phyloP scores from a whole-genome alignment of 2,113 vertebrate species.

The Eptatretus burgeri region DNA sequence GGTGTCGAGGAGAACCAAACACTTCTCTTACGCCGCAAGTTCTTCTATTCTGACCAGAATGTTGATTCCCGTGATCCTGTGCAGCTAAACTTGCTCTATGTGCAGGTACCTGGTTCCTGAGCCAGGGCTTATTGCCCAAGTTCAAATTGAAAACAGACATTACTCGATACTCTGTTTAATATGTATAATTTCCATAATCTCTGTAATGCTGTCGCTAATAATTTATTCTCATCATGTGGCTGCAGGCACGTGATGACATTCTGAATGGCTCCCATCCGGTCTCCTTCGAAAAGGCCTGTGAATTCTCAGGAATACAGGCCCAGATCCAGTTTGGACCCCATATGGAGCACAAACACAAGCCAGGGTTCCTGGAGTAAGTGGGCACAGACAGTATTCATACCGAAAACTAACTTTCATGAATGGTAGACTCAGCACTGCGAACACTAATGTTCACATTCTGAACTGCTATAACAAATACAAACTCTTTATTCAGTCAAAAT shows the following conservation, averaged over 20 bases:
- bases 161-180: too few relatives aligned
- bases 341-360: slow-evolving; percentile 88
- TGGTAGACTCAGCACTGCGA: too few relatives aligned
- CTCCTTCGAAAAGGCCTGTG: slow-evolving; percentile 92
- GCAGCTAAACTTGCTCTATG: slow-evolving; percentile 85
- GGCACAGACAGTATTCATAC: background rate
- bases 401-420: too few relatives aligned
- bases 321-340: slow-evolving; percentile 98
- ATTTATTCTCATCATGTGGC: background rate
- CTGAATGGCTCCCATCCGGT: slow-evolving; percentile 91
- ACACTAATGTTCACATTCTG: too few relatives aligned
- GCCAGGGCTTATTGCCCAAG: too few relatives aligned
- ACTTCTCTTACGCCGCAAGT: slow-evolving; percentile 55
- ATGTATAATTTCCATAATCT: too few relatives aligned
- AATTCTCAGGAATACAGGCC: slow-evolving; percentile 84
- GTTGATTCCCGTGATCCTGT: slow-evolving; percentile 88
- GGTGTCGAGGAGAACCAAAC: slow-evolving; percentile 83
- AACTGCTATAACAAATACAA: too few relatives aligned
- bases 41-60: slow-evolving; percentile 96
- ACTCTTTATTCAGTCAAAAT: too few relatives aligned
- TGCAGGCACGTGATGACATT: slow-evolving; percentile 81
- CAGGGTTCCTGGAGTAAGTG: slow-evolving; percentile 85
- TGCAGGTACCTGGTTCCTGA: slow-evolving; percentile 32
- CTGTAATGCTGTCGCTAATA: too few relatives aligned
- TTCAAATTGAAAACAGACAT: too few relatives aligned